Conservation (phyloP, 2,113 vertebrate species). For the Cettia cetti region DNA sequence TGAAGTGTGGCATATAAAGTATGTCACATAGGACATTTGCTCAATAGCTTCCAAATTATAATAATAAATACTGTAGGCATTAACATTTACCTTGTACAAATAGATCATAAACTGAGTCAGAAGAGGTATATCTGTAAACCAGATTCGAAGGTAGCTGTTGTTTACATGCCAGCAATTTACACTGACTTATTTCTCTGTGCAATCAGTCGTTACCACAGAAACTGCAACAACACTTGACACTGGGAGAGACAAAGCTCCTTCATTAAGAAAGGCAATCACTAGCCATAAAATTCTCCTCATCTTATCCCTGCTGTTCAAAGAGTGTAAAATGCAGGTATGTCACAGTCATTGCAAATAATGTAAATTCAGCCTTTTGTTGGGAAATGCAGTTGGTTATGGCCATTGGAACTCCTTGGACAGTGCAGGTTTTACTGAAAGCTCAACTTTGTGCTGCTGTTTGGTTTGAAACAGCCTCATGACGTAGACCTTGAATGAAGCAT, state of each 20-base stretch:
- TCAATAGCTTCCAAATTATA: background rate
- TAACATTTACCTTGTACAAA: background rate
- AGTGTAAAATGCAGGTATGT: background rate
- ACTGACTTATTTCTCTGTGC: background rate
- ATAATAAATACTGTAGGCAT: background rate
- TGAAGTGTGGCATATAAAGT: background rate
- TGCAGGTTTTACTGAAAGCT: background rate
- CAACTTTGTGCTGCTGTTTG: background rate
- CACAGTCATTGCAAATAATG: background rate
- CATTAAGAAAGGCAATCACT: background rate
- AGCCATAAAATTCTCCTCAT: background rate
- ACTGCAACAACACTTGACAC: slow-evolving; percentile 1
- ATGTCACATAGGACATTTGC: background rate
- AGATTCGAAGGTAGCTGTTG: background rate
- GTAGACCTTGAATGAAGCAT: background rate
- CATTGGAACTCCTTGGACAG: background rate
- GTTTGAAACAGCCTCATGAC: background rate
- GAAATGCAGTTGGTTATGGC: background rate
- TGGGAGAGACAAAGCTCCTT: background rate
- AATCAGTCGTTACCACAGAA: slow-evolving; percentile 50
- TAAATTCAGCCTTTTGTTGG: background rate
- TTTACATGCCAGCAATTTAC: slow-evolving; percentile 16
- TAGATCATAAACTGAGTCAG: background rate
- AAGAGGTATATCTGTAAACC: background rate
- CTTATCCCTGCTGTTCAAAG: background rate